A percentile compares a stretch with the other conserved stretches of the same genome.
phyloP scores from a whole-genome alignment of 2,113 vertebrate genomes.

The Coturnix japonica region DNA sequence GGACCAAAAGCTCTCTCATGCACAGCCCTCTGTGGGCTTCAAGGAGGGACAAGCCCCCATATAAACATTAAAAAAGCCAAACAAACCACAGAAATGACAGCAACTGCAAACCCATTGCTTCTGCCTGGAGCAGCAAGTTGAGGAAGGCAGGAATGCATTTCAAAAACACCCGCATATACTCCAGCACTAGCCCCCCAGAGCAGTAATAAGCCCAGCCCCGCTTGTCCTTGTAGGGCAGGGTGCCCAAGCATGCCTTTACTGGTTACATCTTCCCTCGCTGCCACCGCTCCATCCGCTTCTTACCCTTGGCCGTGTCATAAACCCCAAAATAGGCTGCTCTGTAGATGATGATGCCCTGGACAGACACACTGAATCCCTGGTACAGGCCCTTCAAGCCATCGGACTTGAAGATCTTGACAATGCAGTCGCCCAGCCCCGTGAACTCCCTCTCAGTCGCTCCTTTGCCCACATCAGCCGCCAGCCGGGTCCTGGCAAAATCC shows the following conservation, averaged over 20 bases:
- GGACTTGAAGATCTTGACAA: constrained; percentile 91
- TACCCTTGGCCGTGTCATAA: constrained; percentile 98
- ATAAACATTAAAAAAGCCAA: not conserved
- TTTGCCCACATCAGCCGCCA: constrained; percentile 97
- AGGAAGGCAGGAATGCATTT: not conserved
- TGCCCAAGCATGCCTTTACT: not conserved
- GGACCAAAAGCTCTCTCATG: not conserved
- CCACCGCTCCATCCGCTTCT: constrained; percentile 38
- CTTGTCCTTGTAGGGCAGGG: not conserved
- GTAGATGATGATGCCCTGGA: constrained; percentile 99
- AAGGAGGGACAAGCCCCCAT: not conserved
- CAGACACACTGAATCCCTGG: constrained; percentile 95
- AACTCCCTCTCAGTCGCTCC: constrained; percentile 88
- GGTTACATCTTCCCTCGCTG: not conserved
- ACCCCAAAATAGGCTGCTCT: constrained; percentile 98
- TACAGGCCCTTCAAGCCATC: constrained; percentile 94
- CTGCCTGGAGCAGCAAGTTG: not conserved
- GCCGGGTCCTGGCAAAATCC: constrained; percentile 96
- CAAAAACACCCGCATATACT: not conserved
- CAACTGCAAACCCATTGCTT: not conserved
- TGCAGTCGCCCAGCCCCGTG: constrained; percentile 90
- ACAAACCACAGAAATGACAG: no score
- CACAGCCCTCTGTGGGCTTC: not conserved
- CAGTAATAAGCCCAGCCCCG: not conserved
- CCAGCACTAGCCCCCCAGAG: not conserved